phyloP scores from a whole-genome alignment of 2,888 invertebrate species.

The Tetragonula carbonaria region DNA sequence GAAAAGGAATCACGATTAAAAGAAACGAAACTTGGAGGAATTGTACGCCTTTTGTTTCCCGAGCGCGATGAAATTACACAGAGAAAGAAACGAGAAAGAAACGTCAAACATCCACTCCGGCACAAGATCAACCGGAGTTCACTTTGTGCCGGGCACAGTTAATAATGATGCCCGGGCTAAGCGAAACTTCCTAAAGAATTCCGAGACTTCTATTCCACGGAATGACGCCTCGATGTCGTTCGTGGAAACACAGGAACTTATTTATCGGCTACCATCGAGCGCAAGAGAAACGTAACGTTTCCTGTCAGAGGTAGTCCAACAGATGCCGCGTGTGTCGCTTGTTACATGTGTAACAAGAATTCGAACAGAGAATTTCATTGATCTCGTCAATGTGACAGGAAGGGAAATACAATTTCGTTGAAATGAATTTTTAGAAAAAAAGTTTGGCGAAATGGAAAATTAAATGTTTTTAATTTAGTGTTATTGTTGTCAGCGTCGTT shows the following conservation, averaged over 20 bases:
- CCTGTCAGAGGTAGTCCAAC: not conserved
- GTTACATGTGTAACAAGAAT: not conserved
- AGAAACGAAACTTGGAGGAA: not conserved
- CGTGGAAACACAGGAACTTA: constrained; percentile 41
- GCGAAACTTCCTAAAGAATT: constrained; percentile 54
- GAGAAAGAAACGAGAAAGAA: constrained; percentile 23
- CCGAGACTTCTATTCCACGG: constrained; percentile 45
- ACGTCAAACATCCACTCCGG: constrained; percentile 5
- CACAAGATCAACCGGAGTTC: constrained; percentile 52
- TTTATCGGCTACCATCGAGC: constrained; percentile 18
- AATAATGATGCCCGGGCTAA: constrained; percentile 60
- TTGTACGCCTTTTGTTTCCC: not conserved
- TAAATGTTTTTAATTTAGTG: no score
- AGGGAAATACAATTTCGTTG: no score
- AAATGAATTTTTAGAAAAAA: no score
- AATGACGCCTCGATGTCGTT: constrained; percentile 28
- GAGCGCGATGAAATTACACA: constrained; percentile 3
- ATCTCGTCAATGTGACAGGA: no score
- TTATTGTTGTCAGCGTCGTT: no score
- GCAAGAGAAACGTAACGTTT: not conserved
- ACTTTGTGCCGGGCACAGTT: constrained; percentile 61
- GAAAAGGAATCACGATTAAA: not conserved
- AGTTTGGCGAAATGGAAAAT: no score
- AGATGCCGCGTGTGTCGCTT: no score
- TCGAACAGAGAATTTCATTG: no score